Evolutionary conservation across 92 coral and sea anemone species (phyloP), one percentile per base, ranked within the genome.

Genomic region (Zoanthus sansibaricus): DNA sequence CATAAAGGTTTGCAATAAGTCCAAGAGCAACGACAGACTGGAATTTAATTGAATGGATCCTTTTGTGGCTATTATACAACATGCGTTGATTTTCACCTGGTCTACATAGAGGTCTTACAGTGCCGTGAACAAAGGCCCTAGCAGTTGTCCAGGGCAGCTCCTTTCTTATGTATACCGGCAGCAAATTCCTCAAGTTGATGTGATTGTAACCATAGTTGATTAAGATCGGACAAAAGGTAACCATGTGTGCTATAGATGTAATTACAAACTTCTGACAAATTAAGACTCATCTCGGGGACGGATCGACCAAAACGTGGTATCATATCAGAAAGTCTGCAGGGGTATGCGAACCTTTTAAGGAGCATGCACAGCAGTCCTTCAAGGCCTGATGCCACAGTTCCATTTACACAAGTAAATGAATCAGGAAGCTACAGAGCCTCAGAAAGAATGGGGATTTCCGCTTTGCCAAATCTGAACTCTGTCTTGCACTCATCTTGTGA

Each of bases 241-340:
- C 25, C 25, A 25, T 25, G 25, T 25, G 25, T 25, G 25, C 25
- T 25, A 25, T 25, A 0, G 25, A 25, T 25, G 25, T 25, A 25
- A 25, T 25, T 25, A 25, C 25, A 25, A 25, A 25, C 25, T 25
- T 25, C 25, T 25, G 25, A 25, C 25, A 25, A 25, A 25, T 25
- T 25, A 25, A 25, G 25, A 25, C 25, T 25, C 25, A 25, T 76
- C 86, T 90, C 87, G 12, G 93, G 93, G 7, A 90, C 88, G 9
- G 89, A 89, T 44, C 92, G 83, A 32, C 93, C 93, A 77, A 93
- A 92, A 48, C 93, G 73, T 10, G 91, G 83, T 3, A 90, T 79
- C 88, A 86, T 79, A 84, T 90, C 90, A 55, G 90, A 78, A 13
- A 90, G 80, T 12, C 90, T 82, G 73, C 90, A 86, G 11, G 87